Base-by-base conservation (phyloP, 1,140 invertebrate genomes). In the Plodia interpunctella region DNA sequence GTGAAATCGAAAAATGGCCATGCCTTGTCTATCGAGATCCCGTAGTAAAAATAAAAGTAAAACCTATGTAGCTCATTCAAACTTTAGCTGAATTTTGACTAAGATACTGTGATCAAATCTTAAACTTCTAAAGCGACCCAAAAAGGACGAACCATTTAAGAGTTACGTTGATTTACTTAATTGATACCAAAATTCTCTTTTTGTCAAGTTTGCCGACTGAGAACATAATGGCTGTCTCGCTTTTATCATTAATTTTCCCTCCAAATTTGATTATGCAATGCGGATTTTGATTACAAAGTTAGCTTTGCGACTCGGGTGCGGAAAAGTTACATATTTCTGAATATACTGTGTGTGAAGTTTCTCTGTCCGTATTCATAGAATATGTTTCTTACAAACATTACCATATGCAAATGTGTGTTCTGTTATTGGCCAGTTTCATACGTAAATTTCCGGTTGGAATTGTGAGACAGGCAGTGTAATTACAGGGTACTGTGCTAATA, bases 281-380 rank as follows among this genome's bases (percentile, higher is more conserved):
- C 13, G 32, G 32, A 10, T 44, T 44, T 44, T 44, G 38, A 44
- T 44, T 44, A 44, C 13, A 44, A 44, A 44, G 38, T 44, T 44
- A 44, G 38, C 38, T 44, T 44, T 44, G 38, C 10, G 38, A 44
- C 38, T 44, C 15, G 38, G 1, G 38, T 44, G 38, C 15, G 38
- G 9, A 10, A 2, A 4, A 44, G n/a, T 44, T 3, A 44, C 38
- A 44, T 44, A 44, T 44, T 44, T 44, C 6, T 44, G 38, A 44
- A 44, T 44, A 17, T 15, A 44, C 15, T 17, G 13, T 5, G n/a
- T 1, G 13, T 1, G 10, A 44, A 44, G 10, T 5, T 44, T 15
- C 1, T 2, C 13, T 10, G 13, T 15, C 5, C 9, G 3, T 44
- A 44, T 44, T 44, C 38, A 2, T 2, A 10, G 13, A n/a, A 10